Evolutionary conservation across 2,113 vertebrate species (phyloP).

Genomic region (Cisticola juncidis): DNA sequence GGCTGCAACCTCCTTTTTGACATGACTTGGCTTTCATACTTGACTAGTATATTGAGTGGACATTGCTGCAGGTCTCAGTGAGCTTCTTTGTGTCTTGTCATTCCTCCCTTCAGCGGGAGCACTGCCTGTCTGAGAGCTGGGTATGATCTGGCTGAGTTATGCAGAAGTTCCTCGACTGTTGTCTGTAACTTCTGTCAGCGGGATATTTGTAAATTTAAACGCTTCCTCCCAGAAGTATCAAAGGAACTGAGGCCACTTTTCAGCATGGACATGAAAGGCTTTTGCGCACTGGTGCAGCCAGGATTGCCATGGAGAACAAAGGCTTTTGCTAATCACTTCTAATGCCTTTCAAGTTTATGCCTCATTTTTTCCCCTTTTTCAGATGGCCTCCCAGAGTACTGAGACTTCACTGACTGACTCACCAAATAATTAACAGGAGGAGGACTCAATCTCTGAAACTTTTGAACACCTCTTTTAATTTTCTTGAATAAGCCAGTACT

Average conservation of each 20-base stretch:
- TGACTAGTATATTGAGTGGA: background rate
- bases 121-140: background rate
- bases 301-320: conserved; percentile 60
- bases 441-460: conserved; percentile 60
- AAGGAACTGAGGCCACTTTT: conserved; percentile 51
- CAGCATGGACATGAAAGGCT: conserved; percentile 53
- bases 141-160: background rate
- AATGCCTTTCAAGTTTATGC: conserved; percentile 65
- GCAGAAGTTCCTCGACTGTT: conserved; percentile 15
- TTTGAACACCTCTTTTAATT: conserved; percentile 67
- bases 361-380: conserved; percentile 52
- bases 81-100: background rate
- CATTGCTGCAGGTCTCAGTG: background rate
- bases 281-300: background rate
- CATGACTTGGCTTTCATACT: background rate
- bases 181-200: conserved; percentile 14
- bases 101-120: background rate
- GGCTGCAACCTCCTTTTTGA: background rate
- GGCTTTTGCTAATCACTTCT: conserved; percentile 51
- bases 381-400: conserved; percentile 38
- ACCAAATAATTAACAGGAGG: conserved; percentile 59
- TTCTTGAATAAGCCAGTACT: conserved; percentile 43
- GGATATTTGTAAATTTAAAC: conserved; percentile 32
- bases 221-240: conserved; percentile 54
- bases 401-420: conserved; percentile 51